phyloP scores from a whole-genome alignment of 2,113 vertebrate species.

The Albula glossodonta region DNA sequence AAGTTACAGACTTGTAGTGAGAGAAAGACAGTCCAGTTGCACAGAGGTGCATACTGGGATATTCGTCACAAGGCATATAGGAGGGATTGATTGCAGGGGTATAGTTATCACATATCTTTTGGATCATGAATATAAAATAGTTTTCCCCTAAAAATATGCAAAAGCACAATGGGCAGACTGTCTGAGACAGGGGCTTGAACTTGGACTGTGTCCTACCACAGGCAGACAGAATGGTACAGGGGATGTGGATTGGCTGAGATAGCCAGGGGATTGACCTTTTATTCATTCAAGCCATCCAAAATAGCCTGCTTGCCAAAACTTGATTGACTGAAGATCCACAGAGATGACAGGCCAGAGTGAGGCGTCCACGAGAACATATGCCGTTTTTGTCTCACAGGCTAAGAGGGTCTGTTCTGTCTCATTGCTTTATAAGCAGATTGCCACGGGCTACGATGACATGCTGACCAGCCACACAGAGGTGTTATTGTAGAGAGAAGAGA shows the following conservation, averaged over 20 bases:
- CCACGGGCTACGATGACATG: constrained; percentile 62
- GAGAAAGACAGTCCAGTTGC: neutral
- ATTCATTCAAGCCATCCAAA: constrained; percentile 22
- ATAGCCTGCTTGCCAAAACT: constrained; percentile 15
- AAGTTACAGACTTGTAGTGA: neutral
- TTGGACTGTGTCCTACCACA: neutral
- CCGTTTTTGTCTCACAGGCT: constrained; percentile 43
- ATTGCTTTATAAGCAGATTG: constrained; percentile 49
- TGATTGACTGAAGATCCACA: constrained; percentile 46
- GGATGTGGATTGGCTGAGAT: neutral
- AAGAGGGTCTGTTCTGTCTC: constrained; percentile 45
- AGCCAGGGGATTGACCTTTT: neutral
- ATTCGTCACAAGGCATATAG: neutral
- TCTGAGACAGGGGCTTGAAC: neutral
- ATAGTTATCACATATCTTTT: neutral
- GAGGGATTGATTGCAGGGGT: neutral
- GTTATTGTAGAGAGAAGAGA: constrained; percentile 39
- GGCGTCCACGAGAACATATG: constrained; percentile 51
- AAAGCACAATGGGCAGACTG: neutral
- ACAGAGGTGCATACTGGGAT: neutral
- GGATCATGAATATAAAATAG: neutral
- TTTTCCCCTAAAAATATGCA: neutral
- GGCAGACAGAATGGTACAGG: neutral
- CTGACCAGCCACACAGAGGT: constrained; percentile 38
- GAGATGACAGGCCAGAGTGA: constrained; percentile 41